phyloP scores from a whole-genome alignment of 2,888 invertebrate genomes.

The Mythimna ferrago region DNA sequence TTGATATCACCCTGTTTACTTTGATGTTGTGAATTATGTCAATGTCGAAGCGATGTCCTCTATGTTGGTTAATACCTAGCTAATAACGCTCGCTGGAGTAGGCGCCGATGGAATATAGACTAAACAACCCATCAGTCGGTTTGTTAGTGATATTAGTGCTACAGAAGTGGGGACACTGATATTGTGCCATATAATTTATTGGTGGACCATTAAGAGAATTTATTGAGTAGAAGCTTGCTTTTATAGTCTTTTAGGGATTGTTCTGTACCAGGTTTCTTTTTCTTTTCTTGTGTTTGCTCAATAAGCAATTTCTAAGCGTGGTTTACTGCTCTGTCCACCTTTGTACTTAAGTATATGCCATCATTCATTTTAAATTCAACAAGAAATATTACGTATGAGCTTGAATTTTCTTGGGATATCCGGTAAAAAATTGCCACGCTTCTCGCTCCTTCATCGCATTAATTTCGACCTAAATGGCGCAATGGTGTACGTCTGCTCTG shows the following conservation, averaged over 20 bases:
- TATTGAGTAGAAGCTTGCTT: slow-evolving; percentile 31
- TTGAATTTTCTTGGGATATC: neutral
- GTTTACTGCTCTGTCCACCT: neutral
- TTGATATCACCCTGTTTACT: slow-evolving; percentile 47
- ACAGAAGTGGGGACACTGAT: slow-evolving; percentile 22
- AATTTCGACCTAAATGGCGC: slow-evolving; percentile 51
- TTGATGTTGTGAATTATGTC: slow-evolving; percentile 58
- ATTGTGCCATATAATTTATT: slow-evolving; percentile 44
- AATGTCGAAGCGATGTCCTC: slow-evolving; percentile 48
- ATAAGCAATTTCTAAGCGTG: slow-evolving; percentile 1
- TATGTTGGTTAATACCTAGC: slow-evolving; percentile 35
- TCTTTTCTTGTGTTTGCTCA: slow-evolving; percentile 8
- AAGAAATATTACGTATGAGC: neutral
- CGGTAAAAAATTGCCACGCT: slow-evolving; percentile 3
- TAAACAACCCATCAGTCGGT: slow-evolving; percentile 38
- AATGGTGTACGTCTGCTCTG: slow-evolving; percentile 45
- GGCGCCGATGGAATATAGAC: slow-evolving; percentile 46
- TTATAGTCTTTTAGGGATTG: slow-evolving; percentile 12
- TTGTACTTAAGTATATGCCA: neutral
- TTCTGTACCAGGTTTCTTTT: slow-evolving; percentile 11
- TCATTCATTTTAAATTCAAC: neutral
- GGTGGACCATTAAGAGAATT: slow-evolving; percentile 35
- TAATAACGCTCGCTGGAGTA: slow-evolving; percentile 27
- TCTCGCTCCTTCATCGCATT: slow-evolving; percentile 20
- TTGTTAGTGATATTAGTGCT: slow-evolving; percentile 26